phyloP scores from a whole-genome alignment of 2,113 vertebrate genomes.

The Vimba vimba region DNA sequence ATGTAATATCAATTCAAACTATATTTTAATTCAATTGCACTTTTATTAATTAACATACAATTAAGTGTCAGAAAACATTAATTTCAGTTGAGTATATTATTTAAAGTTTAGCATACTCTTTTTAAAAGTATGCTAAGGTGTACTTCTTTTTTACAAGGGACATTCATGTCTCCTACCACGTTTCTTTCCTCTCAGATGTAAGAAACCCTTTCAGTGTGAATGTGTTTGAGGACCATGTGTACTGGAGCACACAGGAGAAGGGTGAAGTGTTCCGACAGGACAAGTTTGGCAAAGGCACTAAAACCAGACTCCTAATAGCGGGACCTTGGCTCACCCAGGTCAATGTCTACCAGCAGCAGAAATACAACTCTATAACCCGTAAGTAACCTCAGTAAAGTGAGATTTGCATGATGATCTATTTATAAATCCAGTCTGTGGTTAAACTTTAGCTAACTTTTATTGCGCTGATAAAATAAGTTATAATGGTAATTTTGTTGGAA shows the following conservation, averaged over 20 bases:
- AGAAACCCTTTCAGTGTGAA: constrained; percentile 91
- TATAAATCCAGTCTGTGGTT: neutral
- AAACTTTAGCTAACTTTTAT: neutral
- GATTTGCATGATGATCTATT: constrained; percentile 38
- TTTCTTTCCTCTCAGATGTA: constrained; percentile 71
- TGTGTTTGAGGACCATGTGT: constrained; percentile 93
- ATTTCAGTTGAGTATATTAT: neutral
- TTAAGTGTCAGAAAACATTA: neutral
- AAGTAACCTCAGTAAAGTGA: constrained; percentile 79
- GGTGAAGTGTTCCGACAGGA: constrained; percentile 95
- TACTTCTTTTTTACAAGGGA: neutral
- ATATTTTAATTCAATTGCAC: neutral
- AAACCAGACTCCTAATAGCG: constrained; percentile 90
- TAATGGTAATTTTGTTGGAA: neutral
- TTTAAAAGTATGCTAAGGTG: neutral
- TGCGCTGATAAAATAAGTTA: neutral
- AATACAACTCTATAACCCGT: constrained; percentile 77
- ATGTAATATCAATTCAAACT: neutral
- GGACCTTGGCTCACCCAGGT: constrained; percentile 98
- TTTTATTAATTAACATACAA: neutral
- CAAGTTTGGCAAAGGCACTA: constrained; percentile 89
- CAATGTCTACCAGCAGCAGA: constrained; percentile 91
- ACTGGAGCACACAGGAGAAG: constrained; percentile 92
- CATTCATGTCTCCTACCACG: neutral
- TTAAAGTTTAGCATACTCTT: neutral